phyloP scores from a whole-genome alignment of 2,797 vertebrate genomes.

The Phrynocephalus guinanensis region DNA sequence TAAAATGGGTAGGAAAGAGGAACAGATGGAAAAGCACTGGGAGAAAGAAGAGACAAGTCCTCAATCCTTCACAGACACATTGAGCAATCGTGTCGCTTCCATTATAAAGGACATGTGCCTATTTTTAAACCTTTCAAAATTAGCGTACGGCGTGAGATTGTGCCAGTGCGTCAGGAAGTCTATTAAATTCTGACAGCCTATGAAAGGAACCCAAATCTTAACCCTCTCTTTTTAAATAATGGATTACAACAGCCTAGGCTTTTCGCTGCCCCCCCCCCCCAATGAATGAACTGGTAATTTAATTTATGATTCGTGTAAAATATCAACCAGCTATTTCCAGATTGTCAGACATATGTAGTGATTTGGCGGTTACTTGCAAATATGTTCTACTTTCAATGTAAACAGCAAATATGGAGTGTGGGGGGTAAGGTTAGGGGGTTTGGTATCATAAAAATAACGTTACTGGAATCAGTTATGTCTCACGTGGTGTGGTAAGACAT shows the following conservation, averaged over 20 bases:
- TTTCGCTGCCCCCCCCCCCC: too few relatives aligned
- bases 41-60: not conserved
- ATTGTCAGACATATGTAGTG: slow-evolving; percentile 37
- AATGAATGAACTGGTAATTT: slow-evolving; percentile 68
- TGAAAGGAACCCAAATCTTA: slow-evolving; percentile 64
- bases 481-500: too few relatives aligned
- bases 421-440: not conserved
- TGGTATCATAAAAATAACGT: not conserved
- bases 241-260: slow-evolving; percentile 48
- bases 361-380: slow-evolving; percentile 46
- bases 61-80: not conserved
- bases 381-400: slow-evolving; percentile 15
- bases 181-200: slow-evolving; percentile 54
- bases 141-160: slow-evolving; percentile 27
- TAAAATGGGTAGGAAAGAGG: not conserved
- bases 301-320: slow-evolving; percentile 61
- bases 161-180: slow-evolving; percentile 32
- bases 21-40: not conserved
- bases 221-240: slow-evolving; percentile 38
- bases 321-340: slow-evolving; percentile 55
- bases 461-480: not conserved
- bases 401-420: not conserved
- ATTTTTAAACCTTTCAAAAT: slow-evolving; percentile 52
- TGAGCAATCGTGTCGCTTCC: slow-evolving; percentile 22
- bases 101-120: slow-evolving; percentile 24